Conservation (phyloP, 2,113 vertebrate genomes). For the Lipophrys pholis region DNA sequence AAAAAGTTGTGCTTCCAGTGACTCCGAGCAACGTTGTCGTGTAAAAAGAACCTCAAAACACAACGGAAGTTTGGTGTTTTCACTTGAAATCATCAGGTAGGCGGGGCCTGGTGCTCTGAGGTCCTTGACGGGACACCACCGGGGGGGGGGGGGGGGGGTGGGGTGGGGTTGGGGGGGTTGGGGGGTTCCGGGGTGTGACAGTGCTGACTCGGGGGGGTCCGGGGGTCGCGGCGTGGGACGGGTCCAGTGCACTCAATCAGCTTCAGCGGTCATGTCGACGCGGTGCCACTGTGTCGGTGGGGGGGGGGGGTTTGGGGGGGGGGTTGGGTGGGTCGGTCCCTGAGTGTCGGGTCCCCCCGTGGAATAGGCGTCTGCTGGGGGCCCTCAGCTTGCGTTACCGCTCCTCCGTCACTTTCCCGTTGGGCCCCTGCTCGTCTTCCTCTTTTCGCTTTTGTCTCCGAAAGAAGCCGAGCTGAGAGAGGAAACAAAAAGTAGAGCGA, state of each 20-base stretch:
- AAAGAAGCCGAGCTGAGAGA: conserved; percentile 93
- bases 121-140: conserved; percentile 38
- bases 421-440: conserved; percentile 77
- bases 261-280: conserved; percentile 51
- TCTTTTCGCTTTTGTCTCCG: conserved; percentile 84
- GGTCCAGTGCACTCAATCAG: conserved; percentile 78
- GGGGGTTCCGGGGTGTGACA: conserved; percentile 70
- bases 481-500: not conserved
- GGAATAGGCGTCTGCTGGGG: conserved; percentile 60
- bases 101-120: conserved; percentile 15
- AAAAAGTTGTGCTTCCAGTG: conserved; percentile 22
- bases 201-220: conserved; percentile 67
- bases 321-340: conserved; percentile 74
- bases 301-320: conserved; percentile 17
- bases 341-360: conserved; percentile 81
- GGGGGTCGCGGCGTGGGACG: conserved; percentile 58
- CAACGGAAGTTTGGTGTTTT: too few relatives aligned
- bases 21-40: conserved; percentile 13
- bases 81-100: too few relatives aligned
- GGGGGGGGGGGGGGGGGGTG: conserved; percentile 24
- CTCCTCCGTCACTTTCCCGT: conserved; percentile 81
- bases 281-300: conserved; percentile 48
- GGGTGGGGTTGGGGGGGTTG: conserved; percentile 52
- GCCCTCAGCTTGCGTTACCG: conserved; percentile 80
- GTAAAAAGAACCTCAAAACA: too few relatives aligned